phyloP scores from a whole-genome alignment of 2,888 invertebrate genomes.

The Scaeva pyrastri region DNA sequence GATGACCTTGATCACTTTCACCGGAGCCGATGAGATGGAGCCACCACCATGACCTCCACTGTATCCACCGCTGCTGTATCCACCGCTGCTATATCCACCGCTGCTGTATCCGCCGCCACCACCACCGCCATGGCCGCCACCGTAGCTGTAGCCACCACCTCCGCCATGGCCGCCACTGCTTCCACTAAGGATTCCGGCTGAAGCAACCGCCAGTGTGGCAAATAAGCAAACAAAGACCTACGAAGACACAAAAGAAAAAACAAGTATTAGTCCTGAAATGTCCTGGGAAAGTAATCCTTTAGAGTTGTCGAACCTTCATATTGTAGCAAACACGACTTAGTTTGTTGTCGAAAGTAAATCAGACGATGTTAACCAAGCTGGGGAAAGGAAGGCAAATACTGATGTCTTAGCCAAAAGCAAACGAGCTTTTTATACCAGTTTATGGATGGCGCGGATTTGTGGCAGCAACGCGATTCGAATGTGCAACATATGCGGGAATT shows the following conservation, averaged over 20 bases:
- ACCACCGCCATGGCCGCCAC: slow-evolving; percentile 36
- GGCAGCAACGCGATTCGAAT: slow-evolving; percentile 63
- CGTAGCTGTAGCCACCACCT: slow-evolving; percentile 33
- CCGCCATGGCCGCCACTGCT: slow-evolving; percentile 66
- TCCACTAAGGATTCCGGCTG: slow-evolving; percentile 71
- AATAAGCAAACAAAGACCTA: slow-evolving; percentile 77
- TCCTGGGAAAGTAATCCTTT: slow-evolving; percentile 52
- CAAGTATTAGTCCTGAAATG: slow-evolving; percentile 27
- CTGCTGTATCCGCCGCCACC: slow-evolving; percentile 42
- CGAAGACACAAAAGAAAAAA: neutral
- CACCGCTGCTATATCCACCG: slow-evolving; percentile 46
- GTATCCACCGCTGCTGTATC: slow-evolving; percentile 39
- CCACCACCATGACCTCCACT: slow-evolving; percentile 54
- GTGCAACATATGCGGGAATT: slow-evolving; percentile 65
- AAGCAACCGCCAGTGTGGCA: slow-evolving; percentile 74
- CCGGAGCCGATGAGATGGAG: slow-evolving; percentile 61
- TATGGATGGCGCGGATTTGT: slow-evolving; percentile 43
- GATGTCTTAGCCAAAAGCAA: slow-evolving; percentile 63
- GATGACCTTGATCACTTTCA: slow-evolving; percentile 69
- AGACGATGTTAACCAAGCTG: slow-evolving; percentile 69
- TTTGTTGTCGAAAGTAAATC: slow-evolving; percentile 43
- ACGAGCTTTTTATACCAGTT: slow-evolving; percentile 70
- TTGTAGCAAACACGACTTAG: slow-evolving; percentile 50
- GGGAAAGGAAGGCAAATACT: slow-evolving; percentile 63
- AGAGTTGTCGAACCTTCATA: slow-evolving; percentile 59